These are phyloP conservation scores for Ecdyonurus torrentis DNA, from an alignment of 2,888 invertebrate genomes.

Conservation along the genomic window DNA sequence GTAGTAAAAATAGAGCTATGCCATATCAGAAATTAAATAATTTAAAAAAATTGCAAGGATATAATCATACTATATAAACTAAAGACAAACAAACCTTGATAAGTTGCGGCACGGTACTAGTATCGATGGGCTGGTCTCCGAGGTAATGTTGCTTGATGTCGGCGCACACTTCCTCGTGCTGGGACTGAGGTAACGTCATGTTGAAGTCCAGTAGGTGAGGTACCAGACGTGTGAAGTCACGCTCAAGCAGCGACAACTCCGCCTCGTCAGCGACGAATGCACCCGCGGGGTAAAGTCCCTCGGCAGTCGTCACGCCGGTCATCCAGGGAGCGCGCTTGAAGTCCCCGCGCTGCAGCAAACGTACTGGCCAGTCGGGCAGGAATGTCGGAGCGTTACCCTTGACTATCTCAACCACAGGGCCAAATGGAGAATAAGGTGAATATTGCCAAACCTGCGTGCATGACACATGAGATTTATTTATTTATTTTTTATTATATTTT, in stretches of 20 bases:
- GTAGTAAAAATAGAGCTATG: no score
- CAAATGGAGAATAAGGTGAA: constrained; percentile 54
- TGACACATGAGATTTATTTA: no score
- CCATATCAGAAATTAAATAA: no score
- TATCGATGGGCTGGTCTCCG: constrained; percentile 24
- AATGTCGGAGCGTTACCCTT: constrained; percentile 35
- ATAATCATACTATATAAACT: background rate
- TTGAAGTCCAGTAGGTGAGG: constrained; percentile 44
- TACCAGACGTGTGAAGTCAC: constrained; percentile 40
- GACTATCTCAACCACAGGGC: constrained; percentile 45
- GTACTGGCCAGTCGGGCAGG: constrained; percentile 44
- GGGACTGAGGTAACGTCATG: constrained; percentile 32
- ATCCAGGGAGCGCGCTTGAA: constrained; percentile 53
- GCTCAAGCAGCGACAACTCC: constrained; percentile 33
- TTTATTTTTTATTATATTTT: no score
- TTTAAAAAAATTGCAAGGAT: background rate
- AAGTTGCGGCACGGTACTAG: constrained; percentile 2
- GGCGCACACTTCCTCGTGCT: constrained; percentile 29
- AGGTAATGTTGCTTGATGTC: constrained; percentile 40
- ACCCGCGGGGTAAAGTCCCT: constrained; percentile 56
- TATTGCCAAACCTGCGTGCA: constrained; percentile 35
- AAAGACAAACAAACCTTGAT: constrained; percentile 6
- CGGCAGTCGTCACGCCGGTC: constrained; percentile 46
- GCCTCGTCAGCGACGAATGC: constrained; percentile 33
- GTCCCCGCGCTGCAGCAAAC: constrained; percentile 38